phyloP scores from a whole-genome alignment of 2,113 vertebrate genomes.

The Vombatus ursinus region DNA sequence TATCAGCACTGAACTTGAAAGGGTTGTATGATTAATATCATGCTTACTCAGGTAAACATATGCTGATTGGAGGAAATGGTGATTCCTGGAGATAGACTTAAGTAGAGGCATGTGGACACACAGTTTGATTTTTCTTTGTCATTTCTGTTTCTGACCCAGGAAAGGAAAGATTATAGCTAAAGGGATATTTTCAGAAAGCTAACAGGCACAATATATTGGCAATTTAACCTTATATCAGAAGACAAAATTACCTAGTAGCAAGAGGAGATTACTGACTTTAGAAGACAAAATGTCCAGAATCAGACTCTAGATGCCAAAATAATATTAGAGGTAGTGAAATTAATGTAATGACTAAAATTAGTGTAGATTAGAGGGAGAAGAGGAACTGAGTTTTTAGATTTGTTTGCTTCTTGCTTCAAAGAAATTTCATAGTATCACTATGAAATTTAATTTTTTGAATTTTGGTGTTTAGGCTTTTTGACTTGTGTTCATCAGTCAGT shows the following conservation, averaged over 20 bases:
- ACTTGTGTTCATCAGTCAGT: neutral
- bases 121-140: neutral
- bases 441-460: neutral
- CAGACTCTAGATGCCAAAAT: neutral
- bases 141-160: constrained; percentile 4
- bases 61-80: neutral
- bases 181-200: constrained; percentile 4
- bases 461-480: neutral
- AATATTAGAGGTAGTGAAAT: neutral
- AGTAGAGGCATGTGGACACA: neutral
- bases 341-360: neutral
- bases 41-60: neutral
- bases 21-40: neutral
- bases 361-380: neutral
- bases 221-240: neutral
- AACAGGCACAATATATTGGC: neutral
- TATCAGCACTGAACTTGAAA: neutral
- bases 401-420: neutral
- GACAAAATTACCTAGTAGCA: neutral
- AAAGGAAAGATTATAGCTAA: neutral
- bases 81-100: neutral
- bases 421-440: neutral
- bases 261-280: neutral
- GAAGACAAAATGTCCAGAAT: neutral
- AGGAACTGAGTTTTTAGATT: neutral